phyloP scores from a whole-genome alignment of 30 jellyfish, hydroid and myxozoan genomes.

The Rhopilema esculentum region DNA sequence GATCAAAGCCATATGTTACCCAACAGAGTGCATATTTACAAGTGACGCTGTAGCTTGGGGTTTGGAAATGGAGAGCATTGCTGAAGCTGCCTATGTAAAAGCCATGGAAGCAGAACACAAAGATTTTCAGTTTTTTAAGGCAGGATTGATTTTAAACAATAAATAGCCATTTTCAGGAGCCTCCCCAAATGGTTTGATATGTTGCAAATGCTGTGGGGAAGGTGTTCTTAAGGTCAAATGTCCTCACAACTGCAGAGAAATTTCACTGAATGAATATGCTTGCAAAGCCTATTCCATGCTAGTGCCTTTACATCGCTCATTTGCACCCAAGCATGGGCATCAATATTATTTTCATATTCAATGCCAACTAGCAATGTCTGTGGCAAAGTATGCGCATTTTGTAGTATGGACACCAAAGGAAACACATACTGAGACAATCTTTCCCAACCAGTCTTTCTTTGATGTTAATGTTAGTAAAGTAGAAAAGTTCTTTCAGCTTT shows the following conservation, averaged over 20 bases:
- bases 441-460: background rate
- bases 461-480: background rate
- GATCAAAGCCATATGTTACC: background rate
- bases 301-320: background rate
- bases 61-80: background rate
- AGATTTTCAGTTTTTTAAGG: background rate
- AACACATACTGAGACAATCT: background rate
- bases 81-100: background rate
- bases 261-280: background rate
- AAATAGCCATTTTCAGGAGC: constrained; percentile 1
- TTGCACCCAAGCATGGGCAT: background rate
- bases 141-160: background rate
- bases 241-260: constrained; percentile 6
- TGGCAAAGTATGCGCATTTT: background rate
- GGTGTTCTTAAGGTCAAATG: constrained; percentile 5
- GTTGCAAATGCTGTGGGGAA: constrained; percentile 23
- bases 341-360: constrained; percentile 9
- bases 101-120: background rate
- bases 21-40: background rate
- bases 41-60: constrained; percentile 1
- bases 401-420: constrained; percentile 5
- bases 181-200: background rate
- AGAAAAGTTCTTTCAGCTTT: background rate
- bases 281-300: background rate
- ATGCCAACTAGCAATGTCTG: background rate